Percentiles rank a stretch among this genome's conserved stretches.
Conservation (phyloP, 2,113 vertebrate species). For the Tichodroma muraria region DNA sequence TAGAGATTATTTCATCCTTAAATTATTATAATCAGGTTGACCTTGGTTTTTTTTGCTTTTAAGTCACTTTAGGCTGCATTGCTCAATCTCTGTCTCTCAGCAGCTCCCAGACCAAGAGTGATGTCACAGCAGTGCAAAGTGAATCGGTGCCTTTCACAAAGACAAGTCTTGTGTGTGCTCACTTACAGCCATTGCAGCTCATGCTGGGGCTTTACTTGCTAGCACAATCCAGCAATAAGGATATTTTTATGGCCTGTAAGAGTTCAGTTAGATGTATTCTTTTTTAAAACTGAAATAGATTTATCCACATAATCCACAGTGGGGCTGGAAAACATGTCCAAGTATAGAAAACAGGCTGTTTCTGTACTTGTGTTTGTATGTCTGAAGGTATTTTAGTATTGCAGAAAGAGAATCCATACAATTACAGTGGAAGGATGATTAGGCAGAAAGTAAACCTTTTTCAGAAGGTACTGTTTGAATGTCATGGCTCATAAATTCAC, state of each 20-base stretch:
- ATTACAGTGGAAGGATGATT: background rate
- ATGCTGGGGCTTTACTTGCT: background rate
- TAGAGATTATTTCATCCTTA: background rate
- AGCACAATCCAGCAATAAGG: background rate
- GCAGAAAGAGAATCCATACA: background rate
- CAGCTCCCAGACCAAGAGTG: background rate
- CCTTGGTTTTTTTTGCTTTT: background rate
- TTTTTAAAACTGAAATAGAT: background rate
- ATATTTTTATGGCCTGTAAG: background rate
- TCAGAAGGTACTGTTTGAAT: background rate
- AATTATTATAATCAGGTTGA: background rate
- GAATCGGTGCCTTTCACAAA: background rate
- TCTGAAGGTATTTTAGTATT: background rate
- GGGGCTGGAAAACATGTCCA: background rate
- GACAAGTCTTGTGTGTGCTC: background rate
- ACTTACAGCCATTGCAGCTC: background rate
- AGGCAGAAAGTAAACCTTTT: background rate
- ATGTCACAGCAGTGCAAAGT: background rate
- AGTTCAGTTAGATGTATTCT: background rate
- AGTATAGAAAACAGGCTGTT: background rate
- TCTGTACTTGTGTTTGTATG: background rate
- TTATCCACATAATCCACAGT: background rate
- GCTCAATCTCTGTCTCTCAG: background rate
- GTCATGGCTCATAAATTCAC: background rate
- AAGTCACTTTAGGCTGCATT: background rate